phyloP scores from a whole-genome alignment of 2,797 vertebrate species.

The Falco berigora region DNA sequence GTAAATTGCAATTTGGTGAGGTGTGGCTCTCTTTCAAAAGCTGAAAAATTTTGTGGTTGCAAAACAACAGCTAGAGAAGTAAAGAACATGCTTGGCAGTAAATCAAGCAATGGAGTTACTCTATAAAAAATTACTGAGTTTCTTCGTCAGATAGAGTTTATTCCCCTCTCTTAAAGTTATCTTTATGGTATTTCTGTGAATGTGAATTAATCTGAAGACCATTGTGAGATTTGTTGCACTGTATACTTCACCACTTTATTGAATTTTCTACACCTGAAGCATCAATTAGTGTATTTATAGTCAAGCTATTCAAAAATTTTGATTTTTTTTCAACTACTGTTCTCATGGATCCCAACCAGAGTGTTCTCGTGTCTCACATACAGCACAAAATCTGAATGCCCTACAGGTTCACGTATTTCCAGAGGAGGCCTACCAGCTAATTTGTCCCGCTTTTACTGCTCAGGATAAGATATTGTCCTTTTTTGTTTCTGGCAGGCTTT shows the following conservation, averaged over 20 bases:
- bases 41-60: not conserved
- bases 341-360: not conserved
- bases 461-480: not conserved
- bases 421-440: not conserved
- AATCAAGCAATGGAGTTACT: not conserved
- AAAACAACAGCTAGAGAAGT: not conserved
- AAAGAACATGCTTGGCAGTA: not conserved
- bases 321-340: not conserved
- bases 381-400: not conserved
- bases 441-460: not conserved
- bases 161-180: not conserved
- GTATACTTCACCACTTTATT: not conserved
- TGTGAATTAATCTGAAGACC: not conserved
- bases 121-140: not conserved
- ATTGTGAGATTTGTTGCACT: not conserved
- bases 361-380: rapidly evolving
- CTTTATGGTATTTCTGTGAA: not conserved
- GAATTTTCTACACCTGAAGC: not conserved
- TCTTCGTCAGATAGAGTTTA: not conserved
- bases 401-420: not conserved
- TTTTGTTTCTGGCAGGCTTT: not conserved
- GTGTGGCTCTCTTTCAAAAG: not conserved
- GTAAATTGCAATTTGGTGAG: not conserved
- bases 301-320: not conserved
- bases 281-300: not conserved